Evolutionary conservation across 2,888 invertebrate genomes (phyloP).

Genomic region (Folsomia manolachei): DNA sequence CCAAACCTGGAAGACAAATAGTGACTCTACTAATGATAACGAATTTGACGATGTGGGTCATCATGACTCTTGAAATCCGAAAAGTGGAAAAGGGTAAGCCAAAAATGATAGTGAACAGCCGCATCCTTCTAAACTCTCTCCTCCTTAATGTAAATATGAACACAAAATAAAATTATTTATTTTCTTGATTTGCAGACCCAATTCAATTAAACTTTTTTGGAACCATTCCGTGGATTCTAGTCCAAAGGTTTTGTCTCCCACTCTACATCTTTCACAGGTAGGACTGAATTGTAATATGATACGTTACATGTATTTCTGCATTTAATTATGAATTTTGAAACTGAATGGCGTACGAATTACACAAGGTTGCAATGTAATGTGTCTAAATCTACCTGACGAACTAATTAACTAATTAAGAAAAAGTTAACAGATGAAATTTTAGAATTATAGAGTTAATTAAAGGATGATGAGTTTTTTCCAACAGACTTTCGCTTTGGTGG

Average conservation of each 20-base stretch:
- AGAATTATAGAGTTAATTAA: neutral
- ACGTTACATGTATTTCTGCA: neutral
- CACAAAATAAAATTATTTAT: too few relatives aligned
- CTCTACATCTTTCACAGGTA: conserved; percentile 89
- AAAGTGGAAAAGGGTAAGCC: conserved; percentile 89
- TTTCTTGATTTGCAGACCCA: too few relatives aligned
- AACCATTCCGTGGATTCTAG: conserved; percentile 86
- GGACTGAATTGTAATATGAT: neutral
- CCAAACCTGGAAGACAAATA: conserved; percentile 91
- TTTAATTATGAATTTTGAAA: neutral
- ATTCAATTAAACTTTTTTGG: conserved; percentile 85
- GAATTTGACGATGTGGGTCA: conserved; percentile 94
- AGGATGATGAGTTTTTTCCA: neutral
- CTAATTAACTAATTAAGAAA: neutral
- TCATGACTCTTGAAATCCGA: conserved; percentile 91
- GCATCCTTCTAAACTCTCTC: too few relatives aligned
- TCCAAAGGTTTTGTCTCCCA: conserved; percentile 87
- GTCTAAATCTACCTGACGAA: neutral
- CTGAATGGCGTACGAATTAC: neutral
- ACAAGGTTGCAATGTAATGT: too few relatives aligned
- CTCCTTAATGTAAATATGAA: too few relatives aligned
- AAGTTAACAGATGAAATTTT: neutral
- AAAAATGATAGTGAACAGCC: conserved; percentile 67
- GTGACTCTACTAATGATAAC: conserved; percentile 92
- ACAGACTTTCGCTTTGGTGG: neutral